Base-by-base conservation (phyloP, 1,140 invertebrate species). In the Mylabris phalerata region DNA sequence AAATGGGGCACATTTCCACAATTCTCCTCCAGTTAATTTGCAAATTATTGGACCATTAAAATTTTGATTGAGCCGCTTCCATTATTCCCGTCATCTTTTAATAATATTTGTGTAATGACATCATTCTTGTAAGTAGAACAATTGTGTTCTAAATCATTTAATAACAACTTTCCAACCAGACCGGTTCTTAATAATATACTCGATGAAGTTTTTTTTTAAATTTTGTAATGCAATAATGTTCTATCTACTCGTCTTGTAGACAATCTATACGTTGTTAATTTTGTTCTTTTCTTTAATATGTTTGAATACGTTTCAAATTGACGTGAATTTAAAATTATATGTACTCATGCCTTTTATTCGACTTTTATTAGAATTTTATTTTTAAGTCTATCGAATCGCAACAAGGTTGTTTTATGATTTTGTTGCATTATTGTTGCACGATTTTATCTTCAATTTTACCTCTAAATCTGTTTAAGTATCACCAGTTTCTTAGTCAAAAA, bases 71-170 rank as follows among this genome's bases (percentile, higher is more conserved):
- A 24, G 24, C 26, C 9, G 19, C 19, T 46, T 39, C 45, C 40
- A 57, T 60, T 42, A 49, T 49, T 9, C 9, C 24, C 51, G 26
- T 19, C 19, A 19, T 19, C 19, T 32, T 32, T 32, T 32, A 32
- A 58, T 61, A 58, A 57, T 48, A 46, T 49, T 51, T 51, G 25
- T 52, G 54, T 63, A 66, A 66, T 63, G 64, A 63, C 61, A 66
- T 66, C 61, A 66, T 64, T 64, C 57, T 52, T 57, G 32, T 66
- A 66, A 64, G 60, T 61, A 60, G 62, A 55, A 66, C 62, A 62
- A 66, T 61, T 66, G 65, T 60, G 60, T 59, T 64, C 60, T 66
- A 66, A 66, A 66, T 66, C 64, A 66, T 63, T 61, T 63, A 66
- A 60, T 66, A 64, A 62, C 62, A 55, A 61, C 62, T 64, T 66